Evolutionary conservation across 2,888 invertebrate species (phyloP).

Genomic region (Noctua pronuba): DNA sequence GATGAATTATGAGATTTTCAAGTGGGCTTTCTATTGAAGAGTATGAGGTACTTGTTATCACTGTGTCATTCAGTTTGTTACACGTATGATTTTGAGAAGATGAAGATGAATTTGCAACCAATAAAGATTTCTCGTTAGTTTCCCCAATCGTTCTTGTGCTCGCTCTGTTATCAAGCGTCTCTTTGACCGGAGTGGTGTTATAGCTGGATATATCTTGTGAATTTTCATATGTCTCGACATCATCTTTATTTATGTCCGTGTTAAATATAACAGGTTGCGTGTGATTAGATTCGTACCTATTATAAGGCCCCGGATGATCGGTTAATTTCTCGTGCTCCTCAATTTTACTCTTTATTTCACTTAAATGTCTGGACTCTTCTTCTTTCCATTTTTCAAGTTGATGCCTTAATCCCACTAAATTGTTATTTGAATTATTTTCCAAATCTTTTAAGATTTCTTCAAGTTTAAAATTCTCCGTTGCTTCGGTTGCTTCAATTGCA

Average conservation of each 20-base stretch:
- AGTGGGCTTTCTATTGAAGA: background rate
- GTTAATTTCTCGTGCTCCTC: slow-evolving; percentile 54
- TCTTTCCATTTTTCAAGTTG: slow-evolving; percentile 69
- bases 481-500: slow-evolving; percentile 64
- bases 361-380: slow-evolving; percentile 63
- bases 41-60: background rate
- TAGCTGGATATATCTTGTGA: background rate
- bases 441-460: slow-evolving; percentile 71
- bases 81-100: background rate
- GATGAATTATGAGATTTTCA: background rate
- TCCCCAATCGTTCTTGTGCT: background rate
- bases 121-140: background rate
- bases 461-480: slow-evolving; percentile 70
- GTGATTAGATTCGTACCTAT: background rate
- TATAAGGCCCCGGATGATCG: slow-evolving; percentile 7
- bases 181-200: background rate
- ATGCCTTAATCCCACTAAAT: slow-evolving; percentile 58
- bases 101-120: background rate
- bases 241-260: background rate
- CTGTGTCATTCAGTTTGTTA: background rate
- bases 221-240: background rate
- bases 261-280: slow-evolving; percentile 6
- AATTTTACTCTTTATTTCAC: slow-evolving; percentile 57
- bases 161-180: background rate
- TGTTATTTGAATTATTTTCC: slow-evolving; percentile 66